Conservation (phyloP, 2,888 invertebrate genomes). For the Napeogenes sylphis region DNA sequence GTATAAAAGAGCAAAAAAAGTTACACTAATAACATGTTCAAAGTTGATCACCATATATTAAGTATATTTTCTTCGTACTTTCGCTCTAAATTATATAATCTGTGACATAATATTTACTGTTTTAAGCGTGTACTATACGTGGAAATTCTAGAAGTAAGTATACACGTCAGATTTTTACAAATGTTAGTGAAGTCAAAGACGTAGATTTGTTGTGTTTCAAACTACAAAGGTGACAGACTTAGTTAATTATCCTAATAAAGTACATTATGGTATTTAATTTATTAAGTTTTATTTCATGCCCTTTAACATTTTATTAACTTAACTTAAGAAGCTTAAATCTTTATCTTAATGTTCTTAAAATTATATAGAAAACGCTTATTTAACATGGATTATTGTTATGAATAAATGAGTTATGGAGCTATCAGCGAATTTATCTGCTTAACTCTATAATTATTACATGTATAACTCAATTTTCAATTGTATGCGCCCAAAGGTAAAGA, state of each 20-base stretch:
- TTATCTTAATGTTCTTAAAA: not conserved
- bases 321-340: not conserved
- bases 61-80: not conserved
- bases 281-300: conserved; percentile 36
- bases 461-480: too few species aligned
- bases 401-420: not conserved
- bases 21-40: not conserved
- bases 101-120: conserved; percentile 3
- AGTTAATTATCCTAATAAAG: conserved; percentile 74
- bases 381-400: not conserved
- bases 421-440: too few species aligned
- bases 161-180: conserved; percentile 46
- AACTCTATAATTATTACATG: too few species aligned
- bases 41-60: not conserved
- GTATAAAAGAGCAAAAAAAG: too few species aligned
- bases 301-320: not conserved
- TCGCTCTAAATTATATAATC: conserved; percentile 1
- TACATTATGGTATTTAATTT: conserved; percentile 64
- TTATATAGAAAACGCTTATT: not conserved
- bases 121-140: not conserved
- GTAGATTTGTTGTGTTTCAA: conserved; percentile 62
- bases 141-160: not conserved
- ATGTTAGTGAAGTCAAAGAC: conserved; percentile 56
- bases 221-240: conserved; percentile 60
- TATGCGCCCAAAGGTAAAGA: too few species aligned